These are phyloP conservation scores for Hipparchia sbordonii DNA, from an alignment of 2,888 invertebrate genomes.

Conservation along the genomic window DNA sequence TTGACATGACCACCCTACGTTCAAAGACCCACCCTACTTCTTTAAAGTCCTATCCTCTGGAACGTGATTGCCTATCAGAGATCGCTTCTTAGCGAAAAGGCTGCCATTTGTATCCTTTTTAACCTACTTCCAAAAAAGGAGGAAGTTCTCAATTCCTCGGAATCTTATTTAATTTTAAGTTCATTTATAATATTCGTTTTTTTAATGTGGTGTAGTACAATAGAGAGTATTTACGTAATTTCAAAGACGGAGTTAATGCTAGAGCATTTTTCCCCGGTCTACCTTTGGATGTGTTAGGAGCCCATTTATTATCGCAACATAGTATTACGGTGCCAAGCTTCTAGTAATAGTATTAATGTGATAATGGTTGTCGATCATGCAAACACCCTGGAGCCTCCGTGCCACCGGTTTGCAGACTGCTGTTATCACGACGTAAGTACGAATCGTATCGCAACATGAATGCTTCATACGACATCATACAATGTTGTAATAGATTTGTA, in stretches of 20 bases:
- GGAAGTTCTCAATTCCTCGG: too few species aligned
- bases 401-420: conserved; percentile 72
- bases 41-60: too few species aligned
- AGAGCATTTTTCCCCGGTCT: background rate
- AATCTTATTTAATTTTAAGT: too few species aligned
- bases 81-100: too few species aligned
- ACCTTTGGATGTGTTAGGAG: conserved; percentile 51
- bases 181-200: too few species aligned
- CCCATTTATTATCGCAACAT: conserved; percentile 50
- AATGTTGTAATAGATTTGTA: conserved; percentile 68
- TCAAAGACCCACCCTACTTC: too few species aligned
- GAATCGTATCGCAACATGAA: conserved; percentile 71
- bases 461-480: conserved; percentile 70
- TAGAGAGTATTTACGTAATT: background rate
- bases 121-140: too few species aligned
- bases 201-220: too few species aligned
- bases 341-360: conserved; percentile 78
- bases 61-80: too few species aligned
- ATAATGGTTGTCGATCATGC: conserved; percentile 83
- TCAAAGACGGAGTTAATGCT: background rate
- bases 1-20: too few species aligned
- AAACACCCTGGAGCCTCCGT: conserved; percentile 71
- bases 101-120: too few species aligned
- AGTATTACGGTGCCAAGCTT: conserved; percentile 63
- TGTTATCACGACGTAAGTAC: conserved; percentile 74